Evolutionary conservation across 2,888 invertebrate species (phyloP).

Genomic region (Lumbricus terrestris): DNA sequence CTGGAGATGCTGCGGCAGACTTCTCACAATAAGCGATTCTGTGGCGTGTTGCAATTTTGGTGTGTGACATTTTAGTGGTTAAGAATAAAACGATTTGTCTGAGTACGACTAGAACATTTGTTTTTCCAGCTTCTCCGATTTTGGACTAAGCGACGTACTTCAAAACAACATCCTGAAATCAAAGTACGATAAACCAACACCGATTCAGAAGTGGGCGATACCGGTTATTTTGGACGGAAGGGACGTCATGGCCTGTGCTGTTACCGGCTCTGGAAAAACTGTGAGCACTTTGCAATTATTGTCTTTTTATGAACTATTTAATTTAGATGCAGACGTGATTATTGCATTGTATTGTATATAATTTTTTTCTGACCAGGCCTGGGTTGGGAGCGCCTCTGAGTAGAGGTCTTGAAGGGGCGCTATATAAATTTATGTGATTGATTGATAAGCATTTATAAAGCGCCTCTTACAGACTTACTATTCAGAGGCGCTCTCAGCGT

Average conservation of each 20-base stretch:
- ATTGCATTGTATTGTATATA: too few relatives aligned
- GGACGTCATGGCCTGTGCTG: conserved; percentile 95
- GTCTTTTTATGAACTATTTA: not conserved
- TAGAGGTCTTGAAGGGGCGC: too few relatives aligned
- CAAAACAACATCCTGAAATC: conserved; percentile 77
- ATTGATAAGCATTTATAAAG: too few relatives aligned
- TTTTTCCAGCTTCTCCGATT: conserved; percentile 68
- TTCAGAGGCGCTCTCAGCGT: too few relatives aligned
- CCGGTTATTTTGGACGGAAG: conserved; percentile 77
- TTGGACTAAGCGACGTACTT: conserved; percentile 71
- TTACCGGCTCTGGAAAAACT: conserved; percentile 97
- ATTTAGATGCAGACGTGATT: too few relatives aligned
- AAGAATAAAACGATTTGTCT: not conserved
- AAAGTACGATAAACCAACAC: conserved; percentile 76
- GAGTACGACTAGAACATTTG: not conserved
- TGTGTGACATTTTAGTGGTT: too few relatives aligned
- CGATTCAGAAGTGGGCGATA: conserved; percentile 87
- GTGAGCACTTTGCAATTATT: conserved; percentile 61
- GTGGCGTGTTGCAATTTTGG: not conserved
- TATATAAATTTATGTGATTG: too few relatives aligned
- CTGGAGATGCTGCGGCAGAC: not conserved
- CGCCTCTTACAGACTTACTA: too few relatives aligned
- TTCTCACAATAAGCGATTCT: not conserved
- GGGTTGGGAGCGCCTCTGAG: too few relatives aligned
- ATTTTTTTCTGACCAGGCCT: too few relatives aligned